A percentile compares a stretch with the other conserved stretches of the same genome.
Evolutionary conservation across 2,888 invertebrate species (phyloP).

Genomic region (Ellobium chinense): DNA sequence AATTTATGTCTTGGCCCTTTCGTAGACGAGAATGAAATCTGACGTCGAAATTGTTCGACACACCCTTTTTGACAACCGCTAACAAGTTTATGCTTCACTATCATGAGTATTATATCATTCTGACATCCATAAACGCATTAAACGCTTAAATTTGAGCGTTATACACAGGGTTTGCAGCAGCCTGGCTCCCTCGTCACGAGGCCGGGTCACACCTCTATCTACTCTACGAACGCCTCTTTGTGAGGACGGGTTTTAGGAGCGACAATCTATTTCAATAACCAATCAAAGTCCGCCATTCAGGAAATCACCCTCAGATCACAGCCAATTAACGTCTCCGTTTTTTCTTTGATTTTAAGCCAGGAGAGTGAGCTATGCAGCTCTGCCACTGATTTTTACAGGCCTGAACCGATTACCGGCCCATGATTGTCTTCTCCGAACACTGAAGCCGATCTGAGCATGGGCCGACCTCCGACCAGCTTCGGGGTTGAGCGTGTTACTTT

Average conservation of each 20-base stretch:
- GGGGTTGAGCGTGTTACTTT: slow-evolving; percentile 8
- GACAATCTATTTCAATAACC: slow-evolving; percentile 22
- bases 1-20: no score
- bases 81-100: neutral
- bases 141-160: no score
- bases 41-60: neutral
- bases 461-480: no score
- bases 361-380: slow-evolving; percentile 6
- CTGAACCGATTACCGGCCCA: slow-evolving; percentile 28
- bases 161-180: neutral
- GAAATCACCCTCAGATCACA: slow-evolving; percentile 21
- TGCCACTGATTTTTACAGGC: slow-evolving; percentile 28
- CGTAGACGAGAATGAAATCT: no score
- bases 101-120: neutral
- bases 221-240: neutral
- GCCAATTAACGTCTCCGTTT: slow-evolving; percentile 26
- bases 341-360: slow-evolving; percentile 24
- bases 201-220: neutral
- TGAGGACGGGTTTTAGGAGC: neutral
- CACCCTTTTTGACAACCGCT: neutral
- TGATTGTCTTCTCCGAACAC: slow-evolving; percentile 14
- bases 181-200: neutral
- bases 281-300: slow-evolving; percentile 21
- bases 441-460: neutral
- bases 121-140: neutral